Conservation (phyloP, 2,113 vertebrate species). For the Stigmatopora nigra region DNA sequence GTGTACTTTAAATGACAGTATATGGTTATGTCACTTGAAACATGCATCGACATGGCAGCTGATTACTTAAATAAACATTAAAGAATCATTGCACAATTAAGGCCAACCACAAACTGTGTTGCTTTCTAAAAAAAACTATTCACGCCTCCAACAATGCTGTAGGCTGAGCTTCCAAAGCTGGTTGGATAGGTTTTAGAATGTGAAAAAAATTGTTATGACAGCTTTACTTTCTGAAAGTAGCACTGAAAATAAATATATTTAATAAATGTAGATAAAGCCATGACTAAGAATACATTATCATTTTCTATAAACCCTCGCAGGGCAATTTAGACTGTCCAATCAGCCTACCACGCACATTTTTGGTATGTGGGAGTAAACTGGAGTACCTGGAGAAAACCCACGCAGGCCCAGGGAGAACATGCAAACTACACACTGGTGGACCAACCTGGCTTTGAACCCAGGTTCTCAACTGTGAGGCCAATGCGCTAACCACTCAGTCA, state of each 20-base stretch:
- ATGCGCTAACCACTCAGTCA: too few species aligned
- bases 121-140: constrained; percentile 17
- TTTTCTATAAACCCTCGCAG: neutral
- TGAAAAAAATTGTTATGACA: constrained; percentile 24
- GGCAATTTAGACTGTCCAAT: too few species aligned
- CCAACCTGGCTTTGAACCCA: too few species aligned
- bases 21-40: constrained; percentile 5
- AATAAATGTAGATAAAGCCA: neutral
- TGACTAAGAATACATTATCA: neutral
- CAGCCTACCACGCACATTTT: too few species aligned
- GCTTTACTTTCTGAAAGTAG: constrained; percentile 15
- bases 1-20: neutral
- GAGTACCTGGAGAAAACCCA: too few species aligned
- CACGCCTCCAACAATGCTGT: constrained; percentile 6
- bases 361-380: too few species aligned
- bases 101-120: constrained; percentile 25
- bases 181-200: constrained; percentile 35
- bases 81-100: constrained; percentile 16
- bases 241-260: neutral
- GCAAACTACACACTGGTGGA: too few species aligned
- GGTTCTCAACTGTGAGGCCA: too few species aligned
- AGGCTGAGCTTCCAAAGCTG: constrained; percentile 12
- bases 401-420: too few species aligned
- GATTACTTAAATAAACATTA: constrained; percentile 16
- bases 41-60: constrained; percentile 4